Evolutionary conservation across 1,140 invertebrate species (phyloP).

Genomic region (Papilio glaucus): DNA sequence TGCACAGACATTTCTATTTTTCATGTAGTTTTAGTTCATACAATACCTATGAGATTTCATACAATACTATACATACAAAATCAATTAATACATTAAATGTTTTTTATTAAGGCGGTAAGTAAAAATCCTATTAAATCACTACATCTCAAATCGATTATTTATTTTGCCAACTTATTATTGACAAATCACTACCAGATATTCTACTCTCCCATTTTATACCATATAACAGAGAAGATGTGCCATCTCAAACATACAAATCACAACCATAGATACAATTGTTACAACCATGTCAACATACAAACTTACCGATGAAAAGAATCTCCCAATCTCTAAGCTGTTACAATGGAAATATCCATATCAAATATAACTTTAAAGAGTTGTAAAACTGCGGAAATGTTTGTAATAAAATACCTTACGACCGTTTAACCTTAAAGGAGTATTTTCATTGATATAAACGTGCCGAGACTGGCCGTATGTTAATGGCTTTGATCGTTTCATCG

Average conservation of each 20-base stretch:
- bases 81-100: neutral
- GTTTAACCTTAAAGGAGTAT: no score
- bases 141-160: neutral
- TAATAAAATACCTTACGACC: no score
- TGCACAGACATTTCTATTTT: neutral
- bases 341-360: no score
- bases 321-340: no score
- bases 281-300: slow-evolving; percentile 12
- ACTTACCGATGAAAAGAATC: neutral
- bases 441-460: no score
- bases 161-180: neutral
- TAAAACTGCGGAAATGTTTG: no score
- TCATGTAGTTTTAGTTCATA: neutral
- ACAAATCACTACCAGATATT: neutral
- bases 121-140: neutral
- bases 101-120: neutral
- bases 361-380: no score
- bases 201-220: neutral
- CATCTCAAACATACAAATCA: neutral
- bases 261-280: slow-evolving; percentile 4
- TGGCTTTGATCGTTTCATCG: no score
- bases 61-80: neutral
- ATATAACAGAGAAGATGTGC: neutral
- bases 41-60: slow-evolving; percentile 3
- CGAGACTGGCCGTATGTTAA: no score